A percentile compares a stretch with the other conserved stretches of the same genome.
phyloP scores from a whole-genome alignment of 92 coral and sea anemone genomes.

The Hydrozoanthus gracilis region DNA sequence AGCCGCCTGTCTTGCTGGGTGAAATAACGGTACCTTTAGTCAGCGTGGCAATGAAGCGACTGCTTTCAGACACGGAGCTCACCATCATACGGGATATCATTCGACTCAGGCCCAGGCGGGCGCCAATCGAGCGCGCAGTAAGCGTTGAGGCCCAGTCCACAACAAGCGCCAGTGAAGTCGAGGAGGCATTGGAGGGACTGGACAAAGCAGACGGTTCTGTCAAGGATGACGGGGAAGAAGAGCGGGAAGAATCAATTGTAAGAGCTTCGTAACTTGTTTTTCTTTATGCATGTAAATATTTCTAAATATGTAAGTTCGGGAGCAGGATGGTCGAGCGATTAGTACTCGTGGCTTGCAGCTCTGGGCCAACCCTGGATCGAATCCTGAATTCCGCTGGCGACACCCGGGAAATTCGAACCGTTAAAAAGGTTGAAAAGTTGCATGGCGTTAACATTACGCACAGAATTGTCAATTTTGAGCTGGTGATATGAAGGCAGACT shows the following conservation, averaged over 20 bases:
- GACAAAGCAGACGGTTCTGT: slow-evolving; percentile 62
- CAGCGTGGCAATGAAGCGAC: slow-evolving; percentile 89
- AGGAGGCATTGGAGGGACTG: slow-evolving; percentile 63
- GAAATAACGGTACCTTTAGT: slow-evolving; percentile 85
- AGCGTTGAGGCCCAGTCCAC: slow-evolving; percentile 77
- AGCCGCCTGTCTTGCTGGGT: slow-evolving; percentile 80
- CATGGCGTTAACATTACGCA: too few species aligned
- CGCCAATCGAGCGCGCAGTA: slow-evolving; percentile 61
- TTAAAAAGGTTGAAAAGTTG: too few species aligned
- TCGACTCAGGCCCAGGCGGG: slow-evolving; percentile 74
- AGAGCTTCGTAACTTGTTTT: not conserved
- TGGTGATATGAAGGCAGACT: too few species aligned
- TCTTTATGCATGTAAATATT: too few species aligned
- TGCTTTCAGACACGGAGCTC: slow-evolving; percentile 92
- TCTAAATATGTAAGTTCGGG: not conserved
- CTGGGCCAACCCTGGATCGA: too few species aligned
- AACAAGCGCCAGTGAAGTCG: slow-evolving; percentile 75
- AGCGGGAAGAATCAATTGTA: slow-evolving; percentile 24
- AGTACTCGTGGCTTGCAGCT: too few species aligned
- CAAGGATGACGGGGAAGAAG: slow-evolving; percentile 52
- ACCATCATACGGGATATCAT: slow-evolving; percentile 87
- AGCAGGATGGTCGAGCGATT: too few species aligned
- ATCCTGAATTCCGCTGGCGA: too few species aligned
- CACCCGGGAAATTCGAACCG: too few species aligned
- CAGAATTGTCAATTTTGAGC: too few species aligned